A percentile compares a stretch with the other conserved stretches of the same genome.
Evolutionary conservation across 2,888 invertebrate species (phyloP).

Genomic region (Pristionchus mayeri): DNA sequence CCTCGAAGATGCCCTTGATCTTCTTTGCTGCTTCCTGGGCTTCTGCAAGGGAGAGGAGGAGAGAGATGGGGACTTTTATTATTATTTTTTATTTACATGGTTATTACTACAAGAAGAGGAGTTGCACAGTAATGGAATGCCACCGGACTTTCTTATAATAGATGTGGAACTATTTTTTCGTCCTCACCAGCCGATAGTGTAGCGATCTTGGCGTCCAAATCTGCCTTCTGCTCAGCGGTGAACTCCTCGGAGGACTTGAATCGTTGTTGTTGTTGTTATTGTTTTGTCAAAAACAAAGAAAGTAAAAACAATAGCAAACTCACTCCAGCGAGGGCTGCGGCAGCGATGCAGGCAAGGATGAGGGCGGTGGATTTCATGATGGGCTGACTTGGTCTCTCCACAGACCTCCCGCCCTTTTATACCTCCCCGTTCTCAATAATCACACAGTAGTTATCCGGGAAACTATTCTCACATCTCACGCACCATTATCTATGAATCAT

Average conservation of each 20-base stretch:
- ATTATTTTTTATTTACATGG: too few species aligned
- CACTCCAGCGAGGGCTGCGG: background rate
- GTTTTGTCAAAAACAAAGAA: too few species aligned
- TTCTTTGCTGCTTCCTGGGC: background rate
- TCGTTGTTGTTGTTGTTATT: background rate
- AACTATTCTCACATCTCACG: background rate
- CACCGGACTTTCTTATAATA: too few species aligned
- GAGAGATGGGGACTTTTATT: too few species aligned
- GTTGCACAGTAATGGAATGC: too few species aligned
- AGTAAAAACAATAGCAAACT: background rate
- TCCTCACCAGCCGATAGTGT: background rate
- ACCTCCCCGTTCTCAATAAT: background rate
- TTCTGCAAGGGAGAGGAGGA: background rate
- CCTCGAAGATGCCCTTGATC: constrained; percentile 14
- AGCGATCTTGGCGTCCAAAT: background rate
- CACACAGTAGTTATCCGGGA: background rate
- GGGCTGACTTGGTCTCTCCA: background rate
- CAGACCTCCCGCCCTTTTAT: background rate
- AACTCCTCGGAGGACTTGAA: constrained; percentile 19
- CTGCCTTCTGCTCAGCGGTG: constrained; percentile 9
- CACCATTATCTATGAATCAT: background rate
- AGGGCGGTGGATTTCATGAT: constrained; percentile 1
- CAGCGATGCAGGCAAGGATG: background rate
- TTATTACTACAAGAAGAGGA: too few species aligned
- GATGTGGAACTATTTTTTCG: too few species aligned